Conservation (phyloP, 2,113 vertebrate genomes). For the Cercopithecus mona region DNA sequence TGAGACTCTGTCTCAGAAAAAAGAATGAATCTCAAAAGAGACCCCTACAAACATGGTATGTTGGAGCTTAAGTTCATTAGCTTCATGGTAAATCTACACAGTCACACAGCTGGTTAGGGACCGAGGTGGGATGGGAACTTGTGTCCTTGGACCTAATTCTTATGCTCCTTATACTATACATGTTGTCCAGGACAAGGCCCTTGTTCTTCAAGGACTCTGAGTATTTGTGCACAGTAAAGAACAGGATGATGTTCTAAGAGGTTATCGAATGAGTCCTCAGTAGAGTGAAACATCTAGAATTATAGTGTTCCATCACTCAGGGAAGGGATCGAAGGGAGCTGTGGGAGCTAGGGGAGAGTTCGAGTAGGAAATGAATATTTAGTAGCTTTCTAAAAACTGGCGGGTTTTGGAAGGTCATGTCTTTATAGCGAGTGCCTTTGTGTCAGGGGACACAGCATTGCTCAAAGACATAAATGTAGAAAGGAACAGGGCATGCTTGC, state of each 20-base stretch:
- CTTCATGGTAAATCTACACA: background rate
- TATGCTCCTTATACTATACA: background rate
- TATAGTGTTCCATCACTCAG: background rate
- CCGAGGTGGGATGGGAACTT: background rate
- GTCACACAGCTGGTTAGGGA: background rate
- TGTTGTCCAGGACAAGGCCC: background rate
- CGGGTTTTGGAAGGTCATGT: background rate
- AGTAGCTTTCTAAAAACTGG: background rate
- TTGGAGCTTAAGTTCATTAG: background rate
- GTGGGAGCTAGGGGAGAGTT: background rate
- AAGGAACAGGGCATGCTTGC: background rate
- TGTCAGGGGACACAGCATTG: background rate
- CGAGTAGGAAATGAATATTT: background rate
- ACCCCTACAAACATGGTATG: background rate
- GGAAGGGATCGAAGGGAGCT: background rate
- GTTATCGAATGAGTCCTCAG: background rate
- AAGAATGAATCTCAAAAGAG: constrained; percentile 16
- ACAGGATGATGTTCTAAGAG: no score
- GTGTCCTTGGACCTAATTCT: background rate
- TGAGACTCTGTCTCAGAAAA: no score
- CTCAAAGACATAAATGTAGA: background rate
- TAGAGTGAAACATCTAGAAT: background rate
- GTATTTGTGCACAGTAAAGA: background rate
- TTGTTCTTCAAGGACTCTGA: background rate
- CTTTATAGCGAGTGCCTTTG: background rate